Evolutionary conservation across 2,797 vertebrate genomes (phyloP).

Genomic region (Carcharodon carcharias): DNA sequence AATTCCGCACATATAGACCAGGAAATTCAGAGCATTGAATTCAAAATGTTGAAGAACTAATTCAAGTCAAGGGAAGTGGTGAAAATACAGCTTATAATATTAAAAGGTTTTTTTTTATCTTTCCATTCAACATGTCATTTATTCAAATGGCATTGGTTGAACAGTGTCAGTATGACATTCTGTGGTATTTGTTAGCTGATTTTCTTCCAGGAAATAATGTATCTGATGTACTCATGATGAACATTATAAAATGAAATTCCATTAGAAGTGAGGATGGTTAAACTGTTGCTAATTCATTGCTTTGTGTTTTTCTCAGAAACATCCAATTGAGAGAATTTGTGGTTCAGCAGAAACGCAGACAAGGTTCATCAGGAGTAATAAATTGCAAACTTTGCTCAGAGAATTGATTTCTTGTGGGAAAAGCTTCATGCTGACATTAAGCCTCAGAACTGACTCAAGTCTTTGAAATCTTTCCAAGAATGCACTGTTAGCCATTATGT

Average conservation of each 20-base stretch:
- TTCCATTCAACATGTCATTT: not conserved
- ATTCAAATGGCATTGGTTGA: not conserved
- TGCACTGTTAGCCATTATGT: conserved; percentile 12
- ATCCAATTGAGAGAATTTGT: not conserved
- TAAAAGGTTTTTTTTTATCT: not conserved
- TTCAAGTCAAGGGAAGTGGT: not conserved
- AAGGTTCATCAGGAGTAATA: not conserved
- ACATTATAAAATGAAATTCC: not conserved
- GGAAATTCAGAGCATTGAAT: not conserved
- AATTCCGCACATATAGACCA: not conserved
- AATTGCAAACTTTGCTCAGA: not conserved
- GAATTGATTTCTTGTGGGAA: conserved; percentile 24
- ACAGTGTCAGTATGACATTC: not conserved
- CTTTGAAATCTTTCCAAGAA: conserved; percentile 35
- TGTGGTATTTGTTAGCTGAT: not conserved
- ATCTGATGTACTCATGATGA: not conserved
- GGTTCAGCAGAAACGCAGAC: not conserved
- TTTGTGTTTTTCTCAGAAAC: not conserved
- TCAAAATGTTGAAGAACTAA: not conserved
- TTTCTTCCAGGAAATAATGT: not conserved
- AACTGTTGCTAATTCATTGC: not conserved
- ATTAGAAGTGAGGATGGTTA: not conserved
- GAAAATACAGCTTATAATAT: not conserved
- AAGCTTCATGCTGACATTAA: conserved; percentile 25
- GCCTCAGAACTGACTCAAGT: conserved; percentile 6